A percentile compares a stretch with the other conserved stretches of the same genome.
These are phyloP conservation scores for Rallus crepitans DNA, from an alignment of 2,797 vertebrate species.

Conservation along the genomic window DNA sequence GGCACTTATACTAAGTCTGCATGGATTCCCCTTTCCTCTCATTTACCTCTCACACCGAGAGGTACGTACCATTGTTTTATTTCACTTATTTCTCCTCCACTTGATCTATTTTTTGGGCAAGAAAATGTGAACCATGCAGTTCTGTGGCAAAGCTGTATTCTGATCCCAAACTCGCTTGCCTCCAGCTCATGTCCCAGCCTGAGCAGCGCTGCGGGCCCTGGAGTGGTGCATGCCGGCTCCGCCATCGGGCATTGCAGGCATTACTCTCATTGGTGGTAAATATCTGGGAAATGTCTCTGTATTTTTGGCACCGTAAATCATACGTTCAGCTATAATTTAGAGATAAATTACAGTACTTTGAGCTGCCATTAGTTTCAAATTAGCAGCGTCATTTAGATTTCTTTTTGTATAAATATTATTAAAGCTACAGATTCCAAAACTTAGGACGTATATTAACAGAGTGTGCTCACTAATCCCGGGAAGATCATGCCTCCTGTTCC, in stretches of 20 bases:
- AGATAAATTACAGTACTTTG: constrained; percentile 32
- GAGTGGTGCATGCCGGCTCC: constrained; percentile 61
- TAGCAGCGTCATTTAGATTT: not conserved
- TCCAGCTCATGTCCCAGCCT: constrained; percentile 55
- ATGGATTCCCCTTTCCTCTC: not conserved
- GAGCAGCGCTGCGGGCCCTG: constrained; percentile 44
- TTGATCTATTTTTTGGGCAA: not conserved
- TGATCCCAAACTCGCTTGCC: not conserved
- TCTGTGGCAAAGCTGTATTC: not conserved
- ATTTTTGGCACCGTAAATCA: constrained; percentile 75
- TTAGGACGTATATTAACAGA: not conserved
- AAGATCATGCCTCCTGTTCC: constrained; percentile 24
- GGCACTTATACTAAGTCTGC: not conserved
- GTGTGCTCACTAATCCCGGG: not conserved
- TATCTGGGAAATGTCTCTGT: constrained; percentile 80
- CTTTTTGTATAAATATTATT: not conserved
- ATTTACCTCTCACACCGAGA: not conserved
- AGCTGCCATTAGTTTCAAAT: constrained; percentile 28
- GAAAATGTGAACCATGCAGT: not conserved
- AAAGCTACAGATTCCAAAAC: not conserved
- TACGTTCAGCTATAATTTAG: constrained; percentile 43
- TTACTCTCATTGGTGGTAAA: constrained; percentile 83
- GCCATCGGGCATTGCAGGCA: constrained; percentile 71
- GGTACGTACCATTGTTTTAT: not conserved
- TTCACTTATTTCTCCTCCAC: not conserved